Evolutionary conservation across 2,113 vertebrate genomes (phyloP), one percentile per base, ranked within the genome.

Genomic region (Albula glossodonta): DNA sequence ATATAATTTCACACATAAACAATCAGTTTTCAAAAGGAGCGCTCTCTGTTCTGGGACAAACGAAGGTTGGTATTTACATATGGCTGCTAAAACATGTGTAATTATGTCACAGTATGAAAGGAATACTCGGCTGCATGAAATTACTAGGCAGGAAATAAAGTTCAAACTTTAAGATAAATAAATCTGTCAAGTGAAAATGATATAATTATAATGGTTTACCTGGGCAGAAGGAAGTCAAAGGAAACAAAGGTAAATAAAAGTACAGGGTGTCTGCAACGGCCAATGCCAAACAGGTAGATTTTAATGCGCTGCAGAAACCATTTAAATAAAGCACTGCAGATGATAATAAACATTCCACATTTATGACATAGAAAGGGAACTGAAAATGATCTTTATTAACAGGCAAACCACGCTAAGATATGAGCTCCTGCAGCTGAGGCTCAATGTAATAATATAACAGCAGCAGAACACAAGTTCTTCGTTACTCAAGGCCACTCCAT

Each of bases 121-220:
- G 53, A 56, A 41, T 83, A 83, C 10, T 51, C 60, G 41, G 53
- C 10, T 83, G 25, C 15, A 83, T 57, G 22, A 83, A 63, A 83
- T 83, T 83, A 83, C 53, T 49, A 83, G 81, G 53, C 41, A 63
- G 19, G 57, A 12, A 48, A 41, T 63, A 83, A 25, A 57, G 15
- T 86, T 86, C 66, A 31, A 82, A 74, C 51, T 51, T 83, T 53
- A 48, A 52, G 41, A 48, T n/a, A 60, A 79, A 85, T 79, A 85
- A 85, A 85, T 51, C 77, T 85, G 84, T 86, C 86, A 83, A 78
- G 84, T 79, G 84, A 70, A 48, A 85, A 83, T 74, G 53, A 82
- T 78, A 83, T 78, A 60, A 83, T 83, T 83, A 83, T 6, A 77
- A 48, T 12, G 63, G 31, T 86, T 78, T 83, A 83, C 31, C 74